Base-by-base conservation (phyloP, 2,113 vertebrate species). In the Cygnus buccinator region DNA sequence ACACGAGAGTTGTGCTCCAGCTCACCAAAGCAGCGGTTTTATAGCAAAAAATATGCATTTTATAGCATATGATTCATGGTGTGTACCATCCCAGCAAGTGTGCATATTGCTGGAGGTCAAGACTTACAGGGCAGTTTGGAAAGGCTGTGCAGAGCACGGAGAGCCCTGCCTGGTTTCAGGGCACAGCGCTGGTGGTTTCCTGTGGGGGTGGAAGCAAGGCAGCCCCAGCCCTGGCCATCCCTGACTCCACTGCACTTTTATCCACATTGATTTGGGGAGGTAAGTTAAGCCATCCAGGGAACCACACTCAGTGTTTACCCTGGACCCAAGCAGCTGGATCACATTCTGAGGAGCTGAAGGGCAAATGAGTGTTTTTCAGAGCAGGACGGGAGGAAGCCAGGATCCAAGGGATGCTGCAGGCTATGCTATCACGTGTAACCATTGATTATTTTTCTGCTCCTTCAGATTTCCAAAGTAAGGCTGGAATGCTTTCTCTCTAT, bases 251-350 rank as follows among this genome's bases (percentile, higher is more conserved):
- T 44, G 6, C 26, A 70, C 35, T 20, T 7, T 79, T 44, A 28
- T 11, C 46, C 52, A 59, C 6, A 1, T 6, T 2, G 10, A 1
- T 0, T 52, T 55, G 39, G 35, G 55, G 77, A 58, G 26, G 22
- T 6, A 29, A 65, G 62, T 50, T 26, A 68, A 52, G 9, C 33
- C 2, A 0, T 2, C 0, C 28, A 46, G 29, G 55, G 20, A 87
- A 20, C 5, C 15, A 84, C 1, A 0, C 39, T 35, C 2, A 0
- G 29, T 25, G 54, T 33, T 73, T 77, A 7, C 13, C 33, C 20
- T 39, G 23, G 15, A 21, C 39, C 3, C 5, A 81, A 58, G 7
- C 29, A 74, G 16, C 66, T 68, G 9, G 14, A 22, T 33, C 7
- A 23, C 10, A 23, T 33, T 13, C 29, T 33, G 43, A 67, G 29